A percentile compares a stretch with the other conserved stretches of the same genome.
phyloP scores from a whole-genome alignment of 2,797 vertebrate species.

The Potorous gilbertii region DNA sequence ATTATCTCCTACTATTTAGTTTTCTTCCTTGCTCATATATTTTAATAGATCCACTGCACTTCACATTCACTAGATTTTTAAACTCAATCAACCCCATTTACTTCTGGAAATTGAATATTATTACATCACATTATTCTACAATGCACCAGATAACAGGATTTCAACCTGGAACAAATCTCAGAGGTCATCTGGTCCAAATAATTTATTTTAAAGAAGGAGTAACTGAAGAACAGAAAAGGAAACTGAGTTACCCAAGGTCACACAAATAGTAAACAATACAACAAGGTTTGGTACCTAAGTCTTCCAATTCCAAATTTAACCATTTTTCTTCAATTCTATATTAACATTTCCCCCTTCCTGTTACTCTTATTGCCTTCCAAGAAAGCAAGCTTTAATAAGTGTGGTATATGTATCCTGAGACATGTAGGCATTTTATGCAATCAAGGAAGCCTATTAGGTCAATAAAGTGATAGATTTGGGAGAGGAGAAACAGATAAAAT shows the following conservation, averaged over 20 bases:
- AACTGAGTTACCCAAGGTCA: neutral
- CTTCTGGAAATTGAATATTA: neutral
- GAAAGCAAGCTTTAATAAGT: neutral
- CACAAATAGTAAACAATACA: neutral
- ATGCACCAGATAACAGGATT: neutral
- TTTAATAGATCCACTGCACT: neutral
- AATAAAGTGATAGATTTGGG: neutral
- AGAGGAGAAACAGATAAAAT: neutral
- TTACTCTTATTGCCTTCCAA: neutral
- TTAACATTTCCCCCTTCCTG: no score
- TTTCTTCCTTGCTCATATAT: neutral
- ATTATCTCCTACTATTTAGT: slow-evolving; percentile 2
- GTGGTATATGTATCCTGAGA: neutral
- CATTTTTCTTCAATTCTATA: neutral
- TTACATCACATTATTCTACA: neutral
- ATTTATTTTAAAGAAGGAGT: neutral
- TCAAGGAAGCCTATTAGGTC: neutral
- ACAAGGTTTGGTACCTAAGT: neutral
- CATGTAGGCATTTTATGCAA: neutral
- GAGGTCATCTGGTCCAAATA: neutral
- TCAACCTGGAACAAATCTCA: neutral
- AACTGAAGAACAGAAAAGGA: neutral
- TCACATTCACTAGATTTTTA: slow-evolving; percentile 23
- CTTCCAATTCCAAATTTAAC: neutral
- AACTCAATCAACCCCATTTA: neutral